A percentile compares a stretch with the other conserved stretches of the same genome.
phyloP scores from a whole-genome alignment of 1,140 invertebrate genomes.

The Myzus persicae region DNA sequence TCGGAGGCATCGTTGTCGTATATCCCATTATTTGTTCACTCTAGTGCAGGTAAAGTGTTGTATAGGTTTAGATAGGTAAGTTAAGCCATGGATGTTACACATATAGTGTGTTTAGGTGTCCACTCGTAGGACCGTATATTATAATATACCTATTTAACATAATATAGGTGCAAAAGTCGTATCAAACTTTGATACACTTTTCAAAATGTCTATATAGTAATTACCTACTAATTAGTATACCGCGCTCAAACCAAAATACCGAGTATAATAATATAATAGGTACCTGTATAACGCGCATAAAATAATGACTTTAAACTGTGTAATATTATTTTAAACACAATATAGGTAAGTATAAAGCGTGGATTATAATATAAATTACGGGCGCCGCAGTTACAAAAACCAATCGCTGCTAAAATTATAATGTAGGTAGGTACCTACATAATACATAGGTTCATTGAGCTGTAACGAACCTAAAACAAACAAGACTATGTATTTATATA shows the following conservation, averaged over 20 bases:
- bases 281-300: not conserved
- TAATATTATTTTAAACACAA: not conserved
- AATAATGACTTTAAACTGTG: not conserved
- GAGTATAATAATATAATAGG: not conserved
- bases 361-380: not conserved
- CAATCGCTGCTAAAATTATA: not conserved
- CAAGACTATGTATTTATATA: not conserved
- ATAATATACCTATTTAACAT: not conserved
- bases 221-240: not conserved
- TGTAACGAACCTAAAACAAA: not conserved
- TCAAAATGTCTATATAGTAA: no score
- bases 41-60: not conserved
- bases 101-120: not conserved
- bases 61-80: not conserved
- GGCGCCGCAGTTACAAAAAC: not conserved
- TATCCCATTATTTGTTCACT: slow-evolving; percentile 34
- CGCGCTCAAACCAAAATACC: not conserved
- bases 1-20: not conserved
- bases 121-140: not conserved
- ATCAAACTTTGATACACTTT: not conserved
- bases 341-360: not conserved
- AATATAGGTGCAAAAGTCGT: not conserved
- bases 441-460: not conserved
- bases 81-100: not conserved
- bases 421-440: not conserved